Evolutionary conservation across 2,888 invertebrate species (phyloP), one percentile per base, ranked within the genome.

Genomic region (Rhamphomyia laevipes): DNA sequence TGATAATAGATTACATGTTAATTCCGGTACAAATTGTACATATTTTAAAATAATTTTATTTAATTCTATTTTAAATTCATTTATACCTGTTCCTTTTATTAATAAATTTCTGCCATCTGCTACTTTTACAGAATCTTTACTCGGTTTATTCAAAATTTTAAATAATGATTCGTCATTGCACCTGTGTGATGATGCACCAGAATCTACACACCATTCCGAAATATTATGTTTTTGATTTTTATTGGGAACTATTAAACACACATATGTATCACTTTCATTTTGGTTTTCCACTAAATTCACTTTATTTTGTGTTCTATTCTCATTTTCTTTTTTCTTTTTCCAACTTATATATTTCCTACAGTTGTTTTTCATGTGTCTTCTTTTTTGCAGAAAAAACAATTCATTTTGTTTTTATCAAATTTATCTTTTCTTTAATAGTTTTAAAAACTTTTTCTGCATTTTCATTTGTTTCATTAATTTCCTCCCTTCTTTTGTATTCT

Each of bases 181-280:
- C 5, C 47, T 53, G 51, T 56, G 56, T 9, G 54, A 37, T 10
- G 55, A 53, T 17, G 55, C 55, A n/a, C 55, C 56, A 5, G 55
- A 58, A 50, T 55, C 52, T 2, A 56, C 16, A 4, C 56, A 12
- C 53, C 56, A 57, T 18, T 47, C 50, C 12, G 2, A 9, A 5
- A 41, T 41, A 41, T 16, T 41, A 17, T 15, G 2, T 13, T n/a
- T 3, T 27, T n/a, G 2, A n/a, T n/a, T n/a, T n/a, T n/a, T n/a
- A n/a, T n/a, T n/a, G n/a, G n/a, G n/a, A n/a, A n/a, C n/a, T n/a
- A n/a, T n/a, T n/a, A n/a, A n/a, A n/a, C n/a, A n/a, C n/a, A n/a
- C n/a, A n/a, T n/a, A n/a, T n/a, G n/a, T n/a, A n/a, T n/a, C n/a
- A n/a, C n/a, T 18, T 33, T 23, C 43, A 23, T 9, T 23, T 13